Conservation (phyloP, 2,797 vertebrate genomes). For the Alfaro cultratus region DNA sequence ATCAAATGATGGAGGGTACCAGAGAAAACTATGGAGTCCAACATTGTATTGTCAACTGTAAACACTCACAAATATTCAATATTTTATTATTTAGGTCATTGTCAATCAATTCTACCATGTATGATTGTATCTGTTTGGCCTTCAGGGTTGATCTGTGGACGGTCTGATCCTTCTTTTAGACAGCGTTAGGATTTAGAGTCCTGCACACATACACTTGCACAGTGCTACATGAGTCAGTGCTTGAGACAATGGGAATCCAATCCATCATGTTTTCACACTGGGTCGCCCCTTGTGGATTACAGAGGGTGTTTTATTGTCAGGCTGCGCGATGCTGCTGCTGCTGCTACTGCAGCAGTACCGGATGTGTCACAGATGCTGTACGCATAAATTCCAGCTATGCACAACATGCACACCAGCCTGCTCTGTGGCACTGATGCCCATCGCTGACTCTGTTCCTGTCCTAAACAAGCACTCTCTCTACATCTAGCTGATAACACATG, state of each 20-base stretch:
- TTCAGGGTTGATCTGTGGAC: conserved; percentile 12
- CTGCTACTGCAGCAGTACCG: not conserved
- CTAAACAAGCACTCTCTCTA: conserved; percentile 42
- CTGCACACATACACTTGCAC: conserved; percentile 13
- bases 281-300: conserved; percentile 56
- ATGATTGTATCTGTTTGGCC: not conserved
- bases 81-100: not conserved
- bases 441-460: conserved; percentile 33
- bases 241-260: conserved; percentile 59
- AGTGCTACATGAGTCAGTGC: conserved; percentile 69
- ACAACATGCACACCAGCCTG: conserved; percentile 22
- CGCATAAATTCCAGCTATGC: conserved; percentile 44
- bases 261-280: conserved; percentile 65
- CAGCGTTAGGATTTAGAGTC: conserved; percentile 32
- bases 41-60: not conserved
- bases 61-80: not conserved
- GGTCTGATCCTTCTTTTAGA: conserved; percentile 16
- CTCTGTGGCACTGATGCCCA: conserved; percentile 38
- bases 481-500: conserved; percentile 52
- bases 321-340: conserved; percentile 15
- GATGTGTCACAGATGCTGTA: conserved; percentile 50
- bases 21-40: not conserved
- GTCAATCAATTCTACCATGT: not conserved
- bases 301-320: conserved; percentile 48
- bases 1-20: not conserved